A percentile compares a stretch with the other conserved stretches of the same genome.
These are phyloP conservation scores for Xestia sexstrigata DNA, from an alignment of 2,888 invertebrate genomes.

Conservation along the genomic window DNA sequence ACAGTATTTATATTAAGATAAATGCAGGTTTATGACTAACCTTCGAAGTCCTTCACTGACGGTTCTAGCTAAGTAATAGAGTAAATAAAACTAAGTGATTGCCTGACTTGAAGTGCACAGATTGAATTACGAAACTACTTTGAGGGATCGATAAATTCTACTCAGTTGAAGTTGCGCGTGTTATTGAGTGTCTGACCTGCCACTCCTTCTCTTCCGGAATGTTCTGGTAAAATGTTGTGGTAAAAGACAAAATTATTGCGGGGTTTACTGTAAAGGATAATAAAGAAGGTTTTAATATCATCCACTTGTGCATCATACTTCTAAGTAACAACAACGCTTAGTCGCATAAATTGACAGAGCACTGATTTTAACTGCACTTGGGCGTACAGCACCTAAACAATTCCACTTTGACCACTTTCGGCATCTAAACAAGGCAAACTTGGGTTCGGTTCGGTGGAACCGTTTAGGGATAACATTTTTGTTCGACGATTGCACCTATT, in stretches of 20 bases:
- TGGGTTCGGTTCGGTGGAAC: no score
- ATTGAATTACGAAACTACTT: slow-evolving; percentile 38
- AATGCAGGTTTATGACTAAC: slow-evolving; percentile 38
- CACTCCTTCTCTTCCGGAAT: neutral
- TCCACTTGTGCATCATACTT: no score
- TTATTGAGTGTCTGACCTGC: neutral
- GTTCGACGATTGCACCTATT: no score
- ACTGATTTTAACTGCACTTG: no score
- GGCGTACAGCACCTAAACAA: no score
- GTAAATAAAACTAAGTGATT: slow-evolving; percentile 19
- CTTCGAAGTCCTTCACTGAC: slow-evolving; percentile 35
- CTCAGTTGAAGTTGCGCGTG: neutral
- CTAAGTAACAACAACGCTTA: no score
- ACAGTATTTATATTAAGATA: slow-evolving; percentile 55
- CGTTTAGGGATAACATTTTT: neutral
- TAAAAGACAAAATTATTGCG: neutral
- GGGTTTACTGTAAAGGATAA: neutral
- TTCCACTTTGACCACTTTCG: no score
- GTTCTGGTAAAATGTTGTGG: neutral
- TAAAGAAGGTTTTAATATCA: no score
- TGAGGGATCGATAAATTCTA: slow-evolving; percentile 18
- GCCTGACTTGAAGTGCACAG: slow-evolving; percentile 21
- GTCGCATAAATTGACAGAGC: no score
- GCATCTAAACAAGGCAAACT: no score
- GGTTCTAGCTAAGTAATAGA: slow-evolving; percentile 4